Evolutionary conservation across 2,113 vertebrate species (phyloP), one percentile per base, ranked within the genome.

Genomic region (Salvator merianae): DNA sequence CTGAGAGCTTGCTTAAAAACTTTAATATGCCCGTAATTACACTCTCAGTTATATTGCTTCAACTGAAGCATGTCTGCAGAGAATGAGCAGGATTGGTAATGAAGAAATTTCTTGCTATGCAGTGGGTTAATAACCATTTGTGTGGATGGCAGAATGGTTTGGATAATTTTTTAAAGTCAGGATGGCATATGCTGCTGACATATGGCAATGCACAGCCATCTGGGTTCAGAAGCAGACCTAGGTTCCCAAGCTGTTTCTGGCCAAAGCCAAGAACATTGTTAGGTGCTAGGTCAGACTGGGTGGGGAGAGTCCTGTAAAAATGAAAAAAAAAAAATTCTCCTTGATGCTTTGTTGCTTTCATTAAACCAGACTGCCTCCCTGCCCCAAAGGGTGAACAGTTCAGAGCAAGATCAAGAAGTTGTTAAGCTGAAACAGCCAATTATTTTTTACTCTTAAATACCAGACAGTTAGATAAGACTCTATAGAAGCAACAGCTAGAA

Each of bases 161-260:
- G 87, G 95, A 95, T 96, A 94, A 95, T 96, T 96, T 96, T 96
- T 82, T 74, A 59, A 71, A 81, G 13, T 96, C 94, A 96, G 95
- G 93, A 95, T 93, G 93, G 94, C 96, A 96, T 96, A 96, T 96
- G 96, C 94, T 95, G 94, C 94, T 95, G 95, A 96, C 96, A 96
- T 96, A 96, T 96, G 96, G 96, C 93, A 85, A 94, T 88, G 93
- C 88, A 93, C 89, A 95, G 95, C 96, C 96, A 96, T 95, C 96
- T 96, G 96, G 95, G 96, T 96, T 95, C 96, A 95, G 94, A 96
- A 95, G 95, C 95, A 96, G 96, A 96, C 95, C 95, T 95, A 94
- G 93, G 95, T 95, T 96, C 95, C 96, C 95, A 96, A 96, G 95
- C 95, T 96, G 96, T 94, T 95, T 95, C 96, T 95, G 95, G 95